Conservation (phyloP, 2,888 invertebrate species). For the Luperina nickerlii region DNA sequence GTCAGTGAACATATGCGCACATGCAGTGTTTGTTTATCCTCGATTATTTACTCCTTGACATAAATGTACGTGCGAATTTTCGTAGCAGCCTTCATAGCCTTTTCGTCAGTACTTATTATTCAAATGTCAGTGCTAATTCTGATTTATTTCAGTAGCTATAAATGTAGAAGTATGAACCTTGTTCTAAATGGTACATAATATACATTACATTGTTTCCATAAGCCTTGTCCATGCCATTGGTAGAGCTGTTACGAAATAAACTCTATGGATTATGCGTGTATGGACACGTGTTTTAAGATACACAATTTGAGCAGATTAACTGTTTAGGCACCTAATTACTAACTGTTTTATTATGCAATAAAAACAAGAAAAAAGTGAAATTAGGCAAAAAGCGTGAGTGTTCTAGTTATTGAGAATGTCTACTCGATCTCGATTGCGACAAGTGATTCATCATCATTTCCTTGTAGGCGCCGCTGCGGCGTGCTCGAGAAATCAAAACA, state of each 20-base stretch:
- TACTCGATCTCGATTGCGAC: conserved; percentile 81
- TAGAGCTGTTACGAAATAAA: conserved; percentile 22
- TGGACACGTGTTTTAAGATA: conserved; percentile 17
- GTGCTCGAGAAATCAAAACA: conserved; percentile 79
- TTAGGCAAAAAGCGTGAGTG: conserved; percentile 81
- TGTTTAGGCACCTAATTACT: conserved; percentile 45
- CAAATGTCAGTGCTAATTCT: conserved; percentile 12
- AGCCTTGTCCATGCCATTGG: not conserved
- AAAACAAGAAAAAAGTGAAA: conserved; percentile 75
- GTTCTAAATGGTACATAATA: not conserved
- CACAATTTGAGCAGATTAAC: conserved; percentile 30
- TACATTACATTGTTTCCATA: not conserved
- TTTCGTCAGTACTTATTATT: conserved; percentile 13
- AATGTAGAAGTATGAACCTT: not conserved
- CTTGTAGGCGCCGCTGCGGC: conserved; percentile 78
- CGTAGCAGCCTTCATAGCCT: conserved; percentile 40
- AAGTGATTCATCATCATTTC: conserved; percentile 79
- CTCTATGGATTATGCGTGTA: not conserved
- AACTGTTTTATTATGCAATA: conserved; percentile 54
- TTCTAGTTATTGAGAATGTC: conserved; percentile 75
- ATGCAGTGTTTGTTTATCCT: conserved; percentile 77
- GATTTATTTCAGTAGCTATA: conserved; percentile 10
- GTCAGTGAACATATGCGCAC: conserved; percentile 73
- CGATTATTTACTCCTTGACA: conserved; percentile 81
- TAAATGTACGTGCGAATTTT: conserved; percentile 70